Evolutionary conservation across 2,113 vertebrate species (phyloP).

Genomic region (Mesitornis unicolor): DNA sequence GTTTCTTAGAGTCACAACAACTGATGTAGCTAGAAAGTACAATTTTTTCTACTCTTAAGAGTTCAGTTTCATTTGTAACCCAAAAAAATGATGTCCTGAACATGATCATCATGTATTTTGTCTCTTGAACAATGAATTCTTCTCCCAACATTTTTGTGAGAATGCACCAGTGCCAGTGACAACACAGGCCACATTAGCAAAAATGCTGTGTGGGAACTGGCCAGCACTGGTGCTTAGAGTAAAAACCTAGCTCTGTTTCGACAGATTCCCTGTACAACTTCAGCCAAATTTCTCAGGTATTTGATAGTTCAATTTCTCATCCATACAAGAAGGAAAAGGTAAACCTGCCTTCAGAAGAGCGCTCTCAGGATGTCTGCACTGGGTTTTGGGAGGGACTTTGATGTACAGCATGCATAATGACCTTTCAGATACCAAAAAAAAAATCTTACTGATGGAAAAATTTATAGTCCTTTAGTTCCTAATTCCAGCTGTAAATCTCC

Average conservation of each 20-base stretch:
- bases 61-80: neutral
- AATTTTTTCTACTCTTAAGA: neutral
- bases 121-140: neutral
- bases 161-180: fast-evolving
- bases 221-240: neutral
- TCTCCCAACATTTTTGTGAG: neutral
- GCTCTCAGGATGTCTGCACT: neutral
- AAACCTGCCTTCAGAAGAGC: neutral
- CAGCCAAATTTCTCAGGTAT: neutral
- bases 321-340: neutral
- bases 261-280: neutral
- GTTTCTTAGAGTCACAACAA: neutral
- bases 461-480: neutral
- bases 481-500: neutral
- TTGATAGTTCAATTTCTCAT: neutral
- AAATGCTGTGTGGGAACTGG: neutral
- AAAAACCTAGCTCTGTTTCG: neutral
- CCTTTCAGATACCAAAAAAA: neutral
- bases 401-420: neutral
- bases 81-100: neutral
- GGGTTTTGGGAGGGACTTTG: neutral
- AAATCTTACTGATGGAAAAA: neutral
- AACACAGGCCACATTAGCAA: neutral
- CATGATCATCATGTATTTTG: neutral
- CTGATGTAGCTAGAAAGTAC: neutral